Conservation (phyloP, 1,140 invertebrate genomes). For the Oscheius sp. region DNA sequence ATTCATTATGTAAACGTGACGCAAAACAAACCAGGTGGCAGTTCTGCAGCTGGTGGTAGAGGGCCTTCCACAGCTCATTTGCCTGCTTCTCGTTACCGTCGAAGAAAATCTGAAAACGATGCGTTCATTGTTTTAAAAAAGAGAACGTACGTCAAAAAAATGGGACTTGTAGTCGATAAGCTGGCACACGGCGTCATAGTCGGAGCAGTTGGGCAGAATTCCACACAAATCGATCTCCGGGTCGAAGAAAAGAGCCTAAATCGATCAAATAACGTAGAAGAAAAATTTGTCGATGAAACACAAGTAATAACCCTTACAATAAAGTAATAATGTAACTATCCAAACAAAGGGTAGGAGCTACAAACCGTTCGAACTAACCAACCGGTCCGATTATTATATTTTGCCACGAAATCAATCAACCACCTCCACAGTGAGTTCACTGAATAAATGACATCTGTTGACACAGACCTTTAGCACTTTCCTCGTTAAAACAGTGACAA, state of each 20-base stretch:
- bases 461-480: too few relatives aligned
- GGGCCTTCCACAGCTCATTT: conserved; percentile 3
- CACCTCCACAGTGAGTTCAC: too few relatives aligned
- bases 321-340: background rate
- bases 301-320: background rate
- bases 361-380: background rate
- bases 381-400: background rate
- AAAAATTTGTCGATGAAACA: background rate
- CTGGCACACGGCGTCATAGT: background rate
- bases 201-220: background rate
- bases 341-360: background rate
- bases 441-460: too few relatives aligned
- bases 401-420: background rate
- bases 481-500: too few relatives aligned
- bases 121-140: background rate
- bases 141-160: background rate
- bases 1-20: background rate
- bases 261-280: background rate
- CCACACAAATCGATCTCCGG: background rate
- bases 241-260: background rate
- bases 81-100: background rate
- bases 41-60: background rate
- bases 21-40: background rate
- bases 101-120: background rate
- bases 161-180: background rate